These are phyloP conservation scores for Abramis brama DNA, from an alignment of 2,113 vertebrate genomes.

Conservation along the genomic window DNA sequence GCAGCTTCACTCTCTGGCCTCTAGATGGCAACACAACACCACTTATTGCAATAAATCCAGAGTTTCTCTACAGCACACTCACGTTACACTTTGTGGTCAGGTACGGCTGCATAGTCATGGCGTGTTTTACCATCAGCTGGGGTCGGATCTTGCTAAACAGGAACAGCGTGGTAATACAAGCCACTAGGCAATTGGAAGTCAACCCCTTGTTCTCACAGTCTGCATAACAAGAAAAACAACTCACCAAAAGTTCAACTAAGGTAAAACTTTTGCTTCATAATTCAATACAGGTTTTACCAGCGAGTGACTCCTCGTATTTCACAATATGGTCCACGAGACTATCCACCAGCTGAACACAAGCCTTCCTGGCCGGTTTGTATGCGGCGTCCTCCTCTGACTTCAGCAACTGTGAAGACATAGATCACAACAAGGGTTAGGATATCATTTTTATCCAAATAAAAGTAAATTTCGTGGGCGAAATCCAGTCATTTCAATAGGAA, in stretches of 20 bases:
- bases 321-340: constrained; percentile 98
- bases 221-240: not conserved
- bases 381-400: constrained; percentile 97
- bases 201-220: constrained; percentile 90
- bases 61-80: constrained; percentile 68
- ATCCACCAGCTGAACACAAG: constrained; percentile 97
- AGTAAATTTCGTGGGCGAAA: too few species aligned
- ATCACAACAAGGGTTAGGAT: not conserved
- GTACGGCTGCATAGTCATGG: constrained; percentile 99
- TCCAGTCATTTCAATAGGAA: too few species aligned
- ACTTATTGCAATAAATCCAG: not conserved
- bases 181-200: constrained; percentile 91
- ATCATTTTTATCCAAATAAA: not conserved
- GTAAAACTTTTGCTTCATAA: not conserved
- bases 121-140: constrained; percentile 98
- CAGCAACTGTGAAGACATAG: constrained; percentile 79
- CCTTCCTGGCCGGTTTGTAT: constrained; percentile 97
- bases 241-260: not conserved
- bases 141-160: constrained; percentile 99
- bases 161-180: constrained; percentile 97
- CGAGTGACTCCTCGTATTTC: constrained; percentile 95
- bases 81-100: constrained; percentile 99
- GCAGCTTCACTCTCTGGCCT: not conserved
- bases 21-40: constrained; percentile 28
- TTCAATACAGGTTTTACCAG: constrained; percentile 74